phyloP scores from a whole-genome alignment of 2,113 vertebrate species.

The Haemorhous mexicanus region DNA sequence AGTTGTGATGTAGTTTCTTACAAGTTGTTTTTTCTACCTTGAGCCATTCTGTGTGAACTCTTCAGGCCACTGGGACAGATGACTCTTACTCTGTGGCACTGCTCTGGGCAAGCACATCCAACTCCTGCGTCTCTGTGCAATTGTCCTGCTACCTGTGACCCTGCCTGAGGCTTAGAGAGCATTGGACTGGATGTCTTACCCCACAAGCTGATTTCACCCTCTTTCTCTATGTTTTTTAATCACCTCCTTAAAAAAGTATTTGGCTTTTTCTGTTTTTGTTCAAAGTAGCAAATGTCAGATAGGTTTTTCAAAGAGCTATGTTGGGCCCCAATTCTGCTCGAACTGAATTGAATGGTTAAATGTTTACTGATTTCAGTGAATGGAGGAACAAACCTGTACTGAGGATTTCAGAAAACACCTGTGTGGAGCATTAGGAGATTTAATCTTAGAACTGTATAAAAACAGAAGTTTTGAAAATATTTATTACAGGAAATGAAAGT shows the following conservation, averaged over 20 bases:
- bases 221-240: not conserved
- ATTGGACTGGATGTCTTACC: not conserved
- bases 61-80: not conserved
- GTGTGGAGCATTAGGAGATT: not conserved
- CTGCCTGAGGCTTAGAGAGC: not conserved
- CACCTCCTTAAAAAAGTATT: not conserved
- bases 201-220: not conserved
- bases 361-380: not conserved
- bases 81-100: not conserved
- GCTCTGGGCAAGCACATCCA: rapidly evolving
- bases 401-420: not conserved
- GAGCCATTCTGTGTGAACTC: not conserved
- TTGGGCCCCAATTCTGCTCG: not conserved
- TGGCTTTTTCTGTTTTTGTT: not conserved
- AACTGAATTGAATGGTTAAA: not conserved
- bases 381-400: not conserved
- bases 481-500: not conserved
- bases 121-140: not conserved
- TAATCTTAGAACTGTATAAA: not conserved
- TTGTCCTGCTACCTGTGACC: not conserved
- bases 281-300: not conserved
- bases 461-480: not conserved
- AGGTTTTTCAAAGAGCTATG: not conserved
- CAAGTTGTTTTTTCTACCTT: not conserved
- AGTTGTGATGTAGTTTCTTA: not conserved